phyloP scores from a whole-genome alignment of 1,140 invertebrate genomes.

The Bombus sibiricus region DNA sequence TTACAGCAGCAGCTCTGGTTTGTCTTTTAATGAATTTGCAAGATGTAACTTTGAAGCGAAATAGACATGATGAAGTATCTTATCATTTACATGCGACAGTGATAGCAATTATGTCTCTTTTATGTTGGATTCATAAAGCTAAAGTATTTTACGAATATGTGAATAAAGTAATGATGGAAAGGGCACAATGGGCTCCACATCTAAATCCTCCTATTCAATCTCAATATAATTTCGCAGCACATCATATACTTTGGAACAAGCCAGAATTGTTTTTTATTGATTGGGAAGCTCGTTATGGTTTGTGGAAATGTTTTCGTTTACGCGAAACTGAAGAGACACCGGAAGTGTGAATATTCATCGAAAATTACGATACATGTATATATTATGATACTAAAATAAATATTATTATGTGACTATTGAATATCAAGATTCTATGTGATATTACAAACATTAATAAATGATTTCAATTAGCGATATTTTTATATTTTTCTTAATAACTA shows the following conservation, averaged over 20 bases:
- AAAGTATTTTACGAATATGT: conserved; percentile 84
- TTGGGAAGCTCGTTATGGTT: conserved; percentile 85
- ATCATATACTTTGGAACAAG: conserved; percentile 85
- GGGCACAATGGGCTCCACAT: conserved; percentile 85
- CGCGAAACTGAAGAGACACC: not conserved
- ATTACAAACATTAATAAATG: not conserved
- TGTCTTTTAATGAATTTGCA: conserved; percentile 85
- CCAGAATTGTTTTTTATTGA: conserved; percentile 85
- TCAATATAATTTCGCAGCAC: conserved; percentile 82
- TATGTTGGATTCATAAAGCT: conserved; percentile 85
- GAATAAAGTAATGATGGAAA: conserved; percentile 81
- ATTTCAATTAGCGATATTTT: not conserved
- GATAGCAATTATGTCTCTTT: conserved; percentile 83
- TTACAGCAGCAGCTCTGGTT: conserved; percentile 83
- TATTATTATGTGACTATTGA: not conserved
- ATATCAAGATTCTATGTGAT: not conserved
- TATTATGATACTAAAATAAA: not conserved
- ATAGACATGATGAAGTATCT: conserved; percentile 62
- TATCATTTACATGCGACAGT: conserved; percentile 84
- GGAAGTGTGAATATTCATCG: not conserved
- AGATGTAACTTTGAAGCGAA: conserved; percentile 78
- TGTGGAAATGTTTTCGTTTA: conserved; percentile 84
- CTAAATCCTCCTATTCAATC: conserved; percentile 84
- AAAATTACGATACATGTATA: not conserved
- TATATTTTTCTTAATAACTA: not conserved